Percentiles rank a stretch among this genome's conserved stretches.
Evolutionary conservation across 2,113 vertebrate genomes (phyloP).

Genomic region (Elgaria multicarinata): DNA sequence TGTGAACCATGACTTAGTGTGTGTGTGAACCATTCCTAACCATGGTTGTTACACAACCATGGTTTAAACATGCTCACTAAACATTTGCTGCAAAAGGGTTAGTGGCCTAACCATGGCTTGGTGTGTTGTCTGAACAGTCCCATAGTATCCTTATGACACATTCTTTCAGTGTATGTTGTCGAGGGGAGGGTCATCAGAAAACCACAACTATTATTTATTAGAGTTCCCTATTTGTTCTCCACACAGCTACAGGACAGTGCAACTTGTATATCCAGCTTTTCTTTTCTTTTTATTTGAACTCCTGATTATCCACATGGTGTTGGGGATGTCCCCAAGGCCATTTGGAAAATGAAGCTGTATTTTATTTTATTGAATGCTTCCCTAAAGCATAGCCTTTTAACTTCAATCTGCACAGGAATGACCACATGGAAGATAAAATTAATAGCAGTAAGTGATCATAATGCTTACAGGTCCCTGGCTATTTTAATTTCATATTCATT

Average conservation of each 20-base stretch:
- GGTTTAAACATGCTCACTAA: no score
- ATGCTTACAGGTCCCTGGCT: not conserved
- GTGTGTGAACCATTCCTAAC: no score
- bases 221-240: not conserved
- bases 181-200: no score
- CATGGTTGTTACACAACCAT: no score
- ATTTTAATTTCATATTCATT: conserved; percentile 22
- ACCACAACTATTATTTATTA: no score
- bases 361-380: conserved; percentile 7
- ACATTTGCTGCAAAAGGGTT: no score
- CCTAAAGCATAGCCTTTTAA: not conserved
- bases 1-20: no score
- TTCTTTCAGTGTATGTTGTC: no score
- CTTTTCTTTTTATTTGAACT: not conserved
- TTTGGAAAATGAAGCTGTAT: conserved; percentile 11
- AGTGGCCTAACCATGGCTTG: no score
- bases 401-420: not conserved
- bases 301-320: not conserved
- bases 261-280: not conserved
- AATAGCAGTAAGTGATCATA: conserved; percentile 3
- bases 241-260: not conserved
- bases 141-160: no score
- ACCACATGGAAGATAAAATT: not conserved
- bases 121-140: no score
- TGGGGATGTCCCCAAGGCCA: not conserved